A percentile compares a stretch with the other conserved stretches of the same genome.
Conservation (phyloP, 2,113 vertebrate genomes). For the Oncorhynchus kisutch region DNA sequence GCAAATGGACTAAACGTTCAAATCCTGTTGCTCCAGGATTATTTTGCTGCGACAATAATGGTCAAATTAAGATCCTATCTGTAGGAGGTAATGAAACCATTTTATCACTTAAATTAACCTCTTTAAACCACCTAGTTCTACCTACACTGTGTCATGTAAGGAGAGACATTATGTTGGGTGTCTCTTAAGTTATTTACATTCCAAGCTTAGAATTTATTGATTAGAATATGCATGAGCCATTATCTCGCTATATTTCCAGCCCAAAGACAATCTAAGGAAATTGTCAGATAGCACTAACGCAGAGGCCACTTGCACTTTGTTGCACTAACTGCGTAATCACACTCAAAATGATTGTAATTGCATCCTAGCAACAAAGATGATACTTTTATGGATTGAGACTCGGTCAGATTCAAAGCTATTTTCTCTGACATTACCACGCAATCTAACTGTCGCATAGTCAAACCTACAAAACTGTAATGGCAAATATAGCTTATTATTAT, state of each 20-base stretch:
- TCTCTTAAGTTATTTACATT: background rate
- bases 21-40: no score
- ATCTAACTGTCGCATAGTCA: conserved; percentile 33
- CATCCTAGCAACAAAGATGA: conserved; percentile 12
- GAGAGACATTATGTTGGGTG: background rate
- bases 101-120: background rate
- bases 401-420: conserved; percentile 16
- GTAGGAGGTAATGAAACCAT: background rate
- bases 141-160: background rate
- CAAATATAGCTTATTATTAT: no score
- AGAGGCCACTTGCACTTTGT: conserved; percentile 4
- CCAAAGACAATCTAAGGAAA: background rate
- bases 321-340: conserved; percentile 31
- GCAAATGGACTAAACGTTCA: no score
- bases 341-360: conserved; percentile 26
- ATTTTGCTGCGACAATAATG: no score
- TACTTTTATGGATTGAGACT: conserved; percentile 15
- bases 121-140: background rate
- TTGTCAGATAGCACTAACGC: background rate
- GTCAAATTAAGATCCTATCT: no score
- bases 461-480: conserved; percentile 32
- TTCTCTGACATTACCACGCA: conserved; percentile 48
- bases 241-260: background rate
- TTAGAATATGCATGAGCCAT: background rate
- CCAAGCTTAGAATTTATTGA: background rate